Conservation (phyloP, 2,888 invertebrate genomes). For the Epistrophella euchroma region DNA sequence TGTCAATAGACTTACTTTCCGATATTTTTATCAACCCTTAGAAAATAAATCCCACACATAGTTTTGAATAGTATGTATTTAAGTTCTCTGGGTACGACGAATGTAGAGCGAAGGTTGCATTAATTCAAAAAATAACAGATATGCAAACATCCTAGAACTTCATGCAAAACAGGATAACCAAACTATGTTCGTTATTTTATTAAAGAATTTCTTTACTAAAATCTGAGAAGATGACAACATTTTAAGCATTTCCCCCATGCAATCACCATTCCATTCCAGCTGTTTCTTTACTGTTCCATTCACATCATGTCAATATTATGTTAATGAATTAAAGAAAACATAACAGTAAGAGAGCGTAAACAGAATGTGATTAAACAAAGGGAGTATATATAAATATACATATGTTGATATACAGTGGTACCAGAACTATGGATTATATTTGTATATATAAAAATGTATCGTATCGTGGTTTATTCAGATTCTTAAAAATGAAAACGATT, state of each 20-base stretch:
- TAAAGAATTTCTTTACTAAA: constrained; percentile 54
- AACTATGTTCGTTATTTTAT: constrained; percentile 42
- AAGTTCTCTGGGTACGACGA: background rate
- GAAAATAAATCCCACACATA: background rate
- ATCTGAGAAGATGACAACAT: constrained; percentile 56
- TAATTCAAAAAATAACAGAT: constrained; percentile 60
- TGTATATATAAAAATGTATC: too few relatives aligned
- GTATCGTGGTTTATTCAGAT: too few relatives aligned
- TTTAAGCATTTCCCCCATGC: constrained; percentile 15
- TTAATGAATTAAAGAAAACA: constrained; percentile 27
- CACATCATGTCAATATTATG: constrained; percentile 48
- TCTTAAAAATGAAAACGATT: too few relatives aligned
- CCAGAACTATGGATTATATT: too few relatives aligned
- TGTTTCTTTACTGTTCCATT: constrained; percentile 27
- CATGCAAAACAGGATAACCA: constrained; percentile 57
- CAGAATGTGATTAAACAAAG: background rate
- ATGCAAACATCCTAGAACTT: constrained; percentile 44
- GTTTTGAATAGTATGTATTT: too few relatives aligned
- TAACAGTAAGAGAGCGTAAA: constrained; percentile 24
- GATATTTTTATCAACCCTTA: background rate
- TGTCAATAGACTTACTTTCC: constrained; percentile 6
- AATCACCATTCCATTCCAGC: constrained; percentile 15
- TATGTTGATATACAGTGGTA: background rate
- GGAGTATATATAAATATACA: background rate
- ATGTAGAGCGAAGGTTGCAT: constrained; percentile 29